Base-by-base conservation (phyloP, 2,113 vertebrate genomes). In the Tragelaphus strepsiceros region DNA sequence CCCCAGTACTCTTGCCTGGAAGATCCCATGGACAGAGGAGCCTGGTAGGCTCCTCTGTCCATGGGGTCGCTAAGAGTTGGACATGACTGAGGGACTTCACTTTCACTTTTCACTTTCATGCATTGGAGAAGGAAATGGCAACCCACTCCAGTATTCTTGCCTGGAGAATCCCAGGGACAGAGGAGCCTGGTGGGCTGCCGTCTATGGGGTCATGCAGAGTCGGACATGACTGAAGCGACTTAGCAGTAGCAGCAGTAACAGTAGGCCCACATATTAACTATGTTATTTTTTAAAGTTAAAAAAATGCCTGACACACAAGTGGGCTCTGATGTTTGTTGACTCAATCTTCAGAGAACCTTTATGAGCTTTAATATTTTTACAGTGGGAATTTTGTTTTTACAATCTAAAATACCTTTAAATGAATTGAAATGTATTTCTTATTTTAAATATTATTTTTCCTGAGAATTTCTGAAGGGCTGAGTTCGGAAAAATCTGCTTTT, bases 401-500 rank as follows among this genome's bases (percentile, higher is more conserved):
- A 39, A 53, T 58, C 54, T 53, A 53, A 85, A 96, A 84, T 82
- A 71, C 90, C 59, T 96, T 86, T 86, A 58, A 88, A 35, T 39
- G 83, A 82, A 94, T 21, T 49, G 35, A 81, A 86, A 62, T 77
- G 56, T 82, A n/a, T 94, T 88, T 90, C 49, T 89, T 64, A 80
- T 16, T 64, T 74, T 35, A 85, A 77, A 83, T 58, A 24, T 43
- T 46, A 59, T 53, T 39, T 62, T 24, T 19, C 39, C 81, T 54
- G 71, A 96, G 61, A 93, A 87, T 97, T 93, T 95, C 87, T 81
- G 43, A 97, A 94, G 49, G 51, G n/a, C 56, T 62, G 28, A 64
- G 32, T 94, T 95, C 61, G 85, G 62, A 49, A 88, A 56, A 92
- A 21, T 67, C 77, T 95, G 83, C 74, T 64, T 71, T 86, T 39